Conservation (phyloP, 2,113 vertebrate species). For the Choloepus hoffmanni region DNA sequence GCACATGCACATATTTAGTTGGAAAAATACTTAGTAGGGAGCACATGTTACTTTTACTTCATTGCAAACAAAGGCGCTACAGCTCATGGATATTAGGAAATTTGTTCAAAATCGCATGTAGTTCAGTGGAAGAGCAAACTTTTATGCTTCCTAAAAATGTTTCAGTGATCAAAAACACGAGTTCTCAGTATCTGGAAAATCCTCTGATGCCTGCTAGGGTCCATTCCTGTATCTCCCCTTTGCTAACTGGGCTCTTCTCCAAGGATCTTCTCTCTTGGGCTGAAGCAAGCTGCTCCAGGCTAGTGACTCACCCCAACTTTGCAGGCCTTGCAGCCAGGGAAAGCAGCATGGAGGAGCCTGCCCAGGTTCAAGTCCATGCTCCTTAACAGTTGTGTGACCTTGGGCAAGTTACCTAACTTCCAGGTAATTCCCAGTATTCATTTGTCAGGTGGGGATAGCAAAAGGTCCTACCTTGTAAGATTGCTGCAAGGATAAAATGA, state of each 20-base stretch:
- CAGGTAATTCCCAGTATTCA: neutral
- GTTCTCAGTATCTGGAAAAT: neutral
- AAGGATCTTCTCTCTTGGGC: neutral
- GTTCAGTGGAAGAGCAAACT: constrained; percentile 1
- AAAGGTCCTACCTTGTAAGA: neutral
- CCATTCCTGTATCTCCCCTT: neutral
- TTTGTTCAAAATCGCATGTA: neutral
- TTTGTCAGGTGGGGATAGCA: neutral
- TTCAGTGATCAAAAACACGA: neutral
- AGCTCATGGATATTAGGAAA: neutral
- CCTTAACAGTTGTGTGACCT: neutral
- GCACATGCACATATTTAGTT: neutral
- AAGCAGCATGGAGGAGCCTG: neutral
- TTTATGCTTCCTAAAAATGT: neutral
- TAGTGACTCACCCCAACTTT: neutral
- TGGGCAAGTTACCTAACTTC: neutral
- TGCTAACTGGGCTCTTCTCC: neutral
- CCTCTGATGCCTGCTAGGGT: neutral
- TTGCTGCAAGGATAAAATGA: neutral
- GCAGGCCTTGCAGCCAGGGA: neutral
- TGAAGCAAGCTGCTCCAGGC: neutral
- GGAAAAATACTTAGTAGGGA: neutral
- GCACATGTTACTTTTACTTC: neutral
- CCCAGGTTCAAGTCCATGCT: neutral
- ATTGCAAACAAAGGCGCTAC: neutral